Base-by-base conservation (phyloP, 1,140 invertebrate species). In the Lasaia peninsularis region DNA sequence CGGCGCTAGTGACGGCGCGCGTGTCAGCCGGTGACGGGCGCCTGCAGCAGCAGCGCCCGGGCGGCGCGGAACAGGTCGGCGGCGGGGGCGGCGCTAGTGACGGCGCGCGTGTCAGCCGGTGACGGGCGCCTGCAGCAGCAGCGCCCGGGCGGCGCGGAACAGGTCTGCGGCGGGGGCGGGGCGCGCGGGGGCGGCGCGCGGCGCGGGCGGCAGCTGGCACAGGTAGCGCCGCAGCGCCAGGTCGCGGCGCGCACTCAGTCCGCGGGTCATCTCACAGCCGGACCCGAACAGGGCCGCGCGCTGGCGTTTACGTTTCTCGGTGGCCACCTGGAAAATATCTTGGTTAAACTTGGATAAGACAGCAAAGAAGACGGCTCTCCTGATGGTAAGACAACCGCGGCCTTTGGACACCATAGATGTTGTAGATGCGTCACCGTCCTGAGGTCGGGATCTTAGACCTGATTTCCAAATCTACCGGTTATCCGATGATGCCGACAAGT, bases 181-280 rank as follows among this genome's bases (percentile, higher is more conserved):
- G 52, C 82, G 78, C 2, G 85, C 71, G 35, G 83, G 86, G 1
- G 81, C 83, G 7, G 78, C 77, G 14, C 84, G 76, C 60, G 93
- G 92, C 1, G 90, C 89, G 1, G 91, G 81, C 0, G 92, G 92
- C 63, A 93, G 77, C 56, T 92, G 90, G 65, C 92, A 93, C 20
- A 93, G 77, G 70, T 92, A 91, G 31, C 92, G 79, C 3, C 93
- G 86, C 33, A 94, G 80, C 1, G 91, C 91, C 37, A 94, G 71
- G 78, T 94, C 93, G 12, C 93, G 89, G 20, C 93, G 88, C 6
- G 93, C 92, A 52, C 92, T 93, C 4, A 94, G 67, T 0, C 93
- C 93, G 1, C 93, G 84, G 12, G 86, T 89, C 32, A 89, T 88
- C 64, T 89, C 89, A 63, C 85, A 88, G 5, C 87, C 87, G 48